These are phyloP conservation scores for Phlogophora meticulosa DNA, from an alignment of 2,888 invertebrate species.

Conservation along the genomic window DNA sequence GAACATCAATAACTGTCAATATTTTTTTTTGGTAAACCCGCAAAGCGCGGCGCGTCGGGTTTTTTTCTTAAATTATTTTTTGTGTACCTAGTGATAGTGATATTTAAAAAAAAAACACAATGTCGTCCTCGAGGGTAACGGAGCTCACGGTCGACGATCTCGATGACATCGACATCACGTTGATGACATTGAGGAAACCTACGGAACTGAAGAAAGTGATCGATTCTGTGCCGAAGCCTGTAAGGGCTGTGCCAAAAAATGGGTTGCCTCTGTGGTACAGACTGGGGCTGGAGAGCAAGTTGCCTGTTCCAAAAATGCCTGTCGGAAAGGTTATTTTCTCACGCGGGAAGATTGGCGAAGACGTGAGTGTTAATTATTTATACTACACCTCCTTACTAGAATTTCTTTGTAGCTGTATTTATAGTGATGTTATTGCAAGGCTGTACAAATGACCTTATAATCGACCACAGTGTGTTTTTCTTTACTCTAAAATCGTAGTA, in stretches of 20 bases:
- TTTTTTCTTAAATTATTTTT: conserved; percentile 68
- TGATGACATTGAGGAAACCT: conserved; percentile 86
- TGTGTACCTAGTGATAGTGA: conserved; percentile 55
- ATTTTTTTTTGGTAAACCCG: conserved; percentile 67
- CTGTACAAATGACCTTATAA: conserved; percentile 14
- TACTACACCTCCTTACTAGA: not conserved
- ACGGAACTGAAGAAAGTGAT: conserved; percentile 87
- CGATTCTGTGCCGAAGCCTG: conserved; percentile 86
- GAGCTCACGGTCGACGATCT: conserved; percentile 75
- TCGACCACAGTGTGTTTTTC: conserved; percentile 9
- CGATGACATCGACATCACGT: conserved; percentile 77
- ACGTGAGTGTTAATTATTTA: conserved; percentile 77
- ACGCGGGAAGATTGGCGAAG: conserved; percentile 89
- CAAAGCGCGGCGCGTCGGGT: conserved; percentile 56
- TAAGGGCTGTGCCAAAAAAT: conserved; percentile 86
- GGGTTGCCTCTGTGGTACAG: conserved; percentile 89
- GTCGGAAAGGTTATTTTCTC: conserved; percentile 87
- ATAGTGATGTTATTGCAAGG: conserved; percentile 4
- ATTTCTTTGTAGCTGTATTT: not conserved
- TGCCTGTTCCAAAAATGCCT: conserved; percentile 90
- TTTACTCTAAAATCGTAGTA: not conserved
- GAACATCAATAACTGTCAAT: conserved; percentile 73
- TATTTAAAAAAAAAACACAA: conserved; percentile 58
- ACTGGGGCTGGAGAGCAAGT: conserved; percentile 89
- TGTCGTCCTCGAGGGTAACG: conserved; percentile 70